Conservation (phyloP, 2,888 invertebrate genomes). For the Kryphioiulus occultus region DNA sequence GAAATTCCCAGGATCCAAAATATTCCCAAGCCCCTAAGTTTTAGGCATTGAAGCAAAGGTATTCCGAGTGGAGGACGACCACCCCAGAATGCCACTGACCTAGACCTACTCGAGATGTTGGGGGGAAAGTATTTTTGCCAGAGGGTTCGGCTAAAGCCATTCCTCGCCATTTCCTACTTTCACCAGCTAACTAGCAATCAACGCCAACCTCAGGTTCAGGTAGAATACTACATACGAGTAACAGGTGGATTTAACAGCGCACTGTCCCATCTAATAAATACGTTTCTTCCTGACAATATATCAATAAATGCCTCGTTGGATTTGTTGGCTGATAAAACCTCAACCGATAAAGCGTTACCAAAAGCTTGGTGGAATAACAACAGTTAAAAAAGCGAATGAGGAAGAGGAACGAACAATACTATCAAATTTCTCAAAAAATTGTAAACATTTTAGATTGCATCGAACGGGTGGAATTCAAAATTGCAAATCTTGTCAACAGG, state of each 20-base stretch:
- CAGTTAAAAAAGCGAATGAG: neutral
- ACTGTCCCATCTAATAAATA: slow-evolving; percentile 8
- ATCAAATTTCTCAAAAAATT: neutral
- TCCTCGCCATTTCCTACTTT: slow-evolving; percentile 34
- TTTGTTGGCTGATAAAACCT: neutral
- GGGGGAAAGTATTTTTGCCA: slow-evolving; percentile 10
- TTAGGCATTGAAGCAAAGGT: slow-evolving; percentile 12
- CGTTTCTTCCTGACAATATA: slow-evolving; percentile 27
- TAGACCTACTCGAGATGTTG: slow-evolving; percentile 43
- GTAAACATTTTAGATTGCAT: neutral
- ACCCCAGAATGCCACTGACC: slow-evolving; percentile 37
- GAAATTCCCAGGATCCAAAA: neutral
- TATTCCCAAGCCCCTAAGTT: slow-evolving; percentile 35
- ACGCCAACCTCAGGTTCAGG: neutral
- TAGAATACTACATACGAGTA: neutral
- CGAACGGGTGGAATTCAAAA: neutral
- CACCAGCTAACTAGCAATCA: neutral
- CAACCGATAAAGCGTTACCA: neutral
- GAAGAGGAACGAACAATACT: neutral
- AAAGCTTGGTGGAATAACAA: neutral
- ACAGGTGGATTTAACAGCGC: neutral
- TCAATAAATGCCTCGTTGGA: neutral
- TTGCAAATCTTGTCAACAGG: neutral
- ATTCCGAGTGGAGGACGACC: neutral
- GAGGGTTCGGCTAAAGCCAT: slow-evolving; percentile 13